A percentile compares a stretch with the other conserved stretches of the same genome.
Conservation (phyloP, 2,888 invertebrate species). For the Neoitamus cyanurus region DNA sequence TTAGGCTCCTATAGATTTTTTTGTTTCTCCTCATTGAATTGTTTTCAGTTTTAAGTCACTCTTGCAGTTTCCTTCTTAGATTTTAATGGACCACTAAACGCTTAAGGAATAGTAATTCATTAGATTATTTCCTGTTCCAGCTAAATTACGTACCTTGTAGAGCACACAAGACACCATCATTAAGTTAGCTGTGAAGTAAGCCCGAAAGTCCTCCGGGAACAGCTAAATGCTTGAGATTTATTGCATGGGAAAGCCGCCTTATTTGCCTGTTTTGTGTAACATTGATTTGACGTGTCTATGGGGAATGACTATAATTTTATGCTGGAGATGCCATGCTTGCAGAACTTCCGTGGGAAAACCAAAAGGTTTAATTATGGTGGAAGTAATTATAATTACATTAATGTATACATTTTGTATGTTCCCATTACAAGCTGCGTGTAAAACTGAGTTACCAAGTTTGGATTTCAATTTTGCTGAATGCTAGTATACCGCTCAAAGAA, state of each 20-base stretch:
- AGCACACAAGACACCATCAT: neutral
- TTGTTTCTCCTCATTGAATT: neutral
- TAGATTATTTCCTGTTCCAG: neutral
- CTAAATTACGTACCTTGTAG: neutral
- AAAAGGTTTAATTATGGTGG: neutral
- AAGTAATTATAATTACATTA: neutral
- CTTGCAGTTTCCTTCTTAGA: neutral
- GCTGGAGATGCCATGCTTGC: neutral
- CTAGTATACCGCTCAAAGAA: too few species aligned
- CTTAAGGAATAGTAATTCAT: neutral
- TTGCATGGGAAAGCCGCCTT: neutral
- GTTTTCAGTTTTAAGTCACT: neutral
- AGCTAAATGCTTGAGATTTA: neutral
- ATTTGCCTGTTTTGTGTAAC: neutral
- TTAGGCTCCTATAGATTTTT: neutral
- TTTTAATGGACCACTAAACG: neutral
- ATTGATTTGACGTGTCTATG: neutral
- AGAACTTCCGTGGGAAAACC: neutral
- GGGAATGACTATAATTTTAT: neutral
- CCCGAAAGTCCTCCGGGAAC: neutral
- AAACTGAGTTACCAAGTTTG: neutral
- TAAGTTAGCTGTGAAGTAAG: neutral
- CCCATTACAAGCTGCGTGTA: neutral
- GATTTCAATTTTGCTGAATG: neutral
- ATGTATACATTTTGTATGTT: neutral